Conservation (phyloP, 2,888 invertebrate species). For the Cyrtodaria siliqua region DNA sequence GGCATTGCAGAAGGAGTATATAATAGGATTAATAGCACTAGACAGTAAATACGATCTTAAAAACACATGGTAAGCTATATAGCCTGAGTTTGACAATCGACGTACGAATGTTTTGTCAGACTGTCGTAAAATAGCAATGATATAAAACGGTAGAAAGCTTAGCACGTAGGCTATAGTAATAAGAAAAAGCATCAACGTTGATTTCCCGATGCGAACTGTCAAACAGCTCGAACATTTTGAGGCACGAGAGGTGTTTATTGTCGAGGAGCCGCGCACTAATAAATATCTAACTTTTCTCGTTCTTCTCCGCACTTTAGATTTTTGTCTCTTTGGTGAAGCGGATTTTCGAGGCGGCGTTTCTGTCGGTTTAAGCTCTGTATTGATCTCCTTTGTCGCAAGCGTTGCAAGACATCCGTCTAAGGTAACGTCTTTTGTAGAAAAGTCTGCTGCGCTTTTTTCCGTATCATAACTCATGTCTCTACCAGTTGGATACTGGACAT, state of each 20-base stretch:
- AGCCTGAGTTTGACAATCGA: constrained; percentile 43
- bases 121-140: constrained; percentile 70
- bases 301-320: constrained; percentile 20
- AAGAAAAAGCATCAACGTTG: constrained; percentile 74
- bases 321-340: constrained; percentile 10
- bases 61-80: constrained; percentile 68
- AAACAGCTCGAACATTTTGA: constrained; percentile 47
- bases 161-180: constrained; percentile 75
- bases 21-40: constrained; percentile 76
- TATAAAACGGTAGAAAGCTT: constrained; percentile 77
- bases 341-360: background rate
- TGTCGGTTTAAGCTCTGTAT: background rate
- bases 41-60: constrained; percentile 74
- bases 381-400: too few species aligned
- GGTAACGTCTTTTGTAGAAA: background rate
- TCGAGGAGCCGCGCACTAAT: constrained; percentile 56
- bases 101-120: constrained; percentile 33
- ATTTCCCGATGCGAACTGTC: constrained; percentile 66
- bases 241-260: constrained; percentile 49
- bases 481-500: constrained; percentile 2
- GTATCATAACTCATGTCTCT: background rate
- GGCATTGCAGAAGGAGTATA: constrained; percentile 74
- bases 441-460: background rate
- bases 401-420: background rate
- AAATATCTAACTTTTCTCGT: constrained; percentile 44